Percentiles rank a stretch among this genome's conserved stretches.
Conservation (phyloP, 2,113 vertebrate genomes). For the Boleophthalmus pectinirostris region DNA sequence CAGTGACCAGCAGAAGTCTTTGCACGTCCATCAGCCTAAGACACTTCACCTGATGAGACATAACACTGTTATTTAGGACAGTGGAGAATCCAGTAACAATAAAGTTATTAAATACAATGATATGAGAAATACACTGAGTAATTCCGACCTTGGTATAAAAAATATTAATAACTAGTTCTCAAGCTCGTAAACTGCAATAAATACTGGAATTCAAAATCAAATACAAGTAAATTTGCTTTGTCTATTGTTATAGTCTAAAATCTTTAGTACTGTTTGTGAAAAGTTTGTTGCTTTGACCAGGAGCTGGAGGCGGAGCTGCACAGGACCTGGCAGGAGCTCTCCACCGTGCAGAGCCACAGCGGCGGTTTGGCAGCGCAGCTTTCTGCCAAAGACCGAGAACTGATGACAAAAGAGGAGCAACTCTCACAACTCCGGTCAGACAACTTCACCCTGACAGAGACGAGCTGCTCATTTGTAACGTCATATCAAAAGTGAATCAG, state of each 20-base stretch:
- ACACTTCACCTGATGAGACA: conserved; percentile 29
- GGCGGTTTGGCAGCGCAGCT: conserved; percentile 68
- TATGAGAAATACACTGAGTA: too few species aligned
- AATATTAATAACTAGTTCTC: too few species aligned
- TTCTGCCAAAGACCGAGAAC: conserved; percentile 70
- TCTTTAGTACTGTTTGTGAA: not conserved
- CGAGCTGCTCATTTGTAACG: not conserved
- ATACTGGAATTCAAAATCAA: not conserved
- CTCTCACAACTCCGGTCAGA: conserved; percentile 69
- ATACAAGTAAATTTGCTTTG: not conserved
- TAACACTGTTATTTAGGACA: not conserved
- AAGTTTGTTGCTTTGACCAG: conserved; percentile 57
- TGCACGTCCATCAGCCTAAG: conserved; percentile 57
- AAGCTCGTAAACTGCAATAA: too few species aligned
- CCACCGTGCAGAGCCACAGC: conserved; percentile 54
- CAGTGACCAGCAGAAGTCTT: conserved; percentile 38
- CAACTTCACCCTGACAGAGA: conserved; percentile 1
- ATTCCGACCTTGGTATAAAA: too few species aligned
- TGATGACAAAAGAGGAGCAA: conserved; percentile 69
- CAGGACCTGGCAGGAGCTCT: conserved; percentile 66
- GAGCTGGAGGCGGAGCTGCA: conserved; percentile 76
- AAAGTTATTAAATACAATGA: too few species aligned
- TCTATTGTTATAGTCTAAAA: not conserved
- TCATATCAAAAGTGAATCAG: not conserved
- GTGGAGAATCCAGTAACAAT: not conserved